phyloP scores from a whole-genome alignment of 2,888 invertebrate species.

The Leptogaster cylindrica region DNA sequence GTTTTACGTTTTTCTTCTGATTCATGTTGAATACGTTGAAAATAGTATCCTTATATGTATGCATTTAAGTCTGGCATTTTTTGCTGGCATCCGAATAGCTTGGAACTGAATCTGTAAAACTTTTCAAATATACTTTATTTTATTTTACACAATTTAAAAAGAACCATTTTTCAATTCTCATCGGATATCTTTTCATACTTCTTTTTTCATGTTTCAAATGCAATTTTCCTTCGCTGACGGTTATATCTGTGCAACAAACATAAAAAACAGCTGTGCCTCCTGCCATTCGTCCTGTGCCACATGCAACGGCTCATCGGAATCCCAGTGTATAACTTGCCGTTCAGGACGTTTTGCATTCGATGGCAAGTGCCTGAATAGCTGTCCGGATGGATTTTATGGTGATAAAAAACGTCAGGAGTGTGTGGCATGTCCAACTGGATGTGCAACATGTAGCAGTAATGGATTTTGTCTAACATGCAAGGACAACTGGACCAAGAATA shows the following conservation, averaged over 20 bases:
- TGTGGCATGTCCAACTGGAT: slow-evolving; percentile 77
- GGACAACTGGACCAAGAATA: slow-evolving; percentile 76
- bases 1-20: too few relatives aligned
- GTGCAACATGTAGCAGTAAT: slow-evolving; percentile 74
- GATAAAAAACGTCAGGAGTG: slow-evolving; percentile 83
- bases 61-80: too few relatives aligned
- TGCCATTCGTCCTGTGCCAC: slow-evolving; percentile 83
- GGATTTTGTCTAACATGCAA: slow-evolving; percentile 77
- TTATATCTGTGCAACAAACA: neutral
- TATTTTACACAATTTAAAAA: neutral
- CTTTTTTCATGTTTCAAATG: slow-evolving; percentile 21
- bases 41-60: too few relatives aligned
- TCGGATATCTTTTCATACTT: neutral
- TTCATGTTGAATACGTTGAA: too few relatives aligned
- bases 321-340: slow-evolving; percentile 83
- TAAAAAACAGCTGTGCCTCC: slow-evolving; percentile 69
- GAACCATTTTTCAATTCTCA: neutral
- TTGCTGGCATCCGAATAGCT: too few relatives aligned
- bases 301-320: slow-evolving; percentile 77
- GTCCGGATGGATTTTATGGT: slow-evolving; percentile 76
- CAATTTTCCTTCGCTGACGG: neutral
- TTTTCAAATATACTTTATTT: neutral
- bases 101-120: too few relatives aligned
- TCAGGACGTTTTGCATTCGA: slow-evolving; percentile 73
- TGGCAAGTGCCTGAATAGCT: slow-evolving; percentile 74